A percentile compares a stretch with the other conserved stretches of the same genome.
phyloP scores from a whole-genome alignment of 2,797 vertebrate genomes.

The Echiichthys vipera region DNA sequence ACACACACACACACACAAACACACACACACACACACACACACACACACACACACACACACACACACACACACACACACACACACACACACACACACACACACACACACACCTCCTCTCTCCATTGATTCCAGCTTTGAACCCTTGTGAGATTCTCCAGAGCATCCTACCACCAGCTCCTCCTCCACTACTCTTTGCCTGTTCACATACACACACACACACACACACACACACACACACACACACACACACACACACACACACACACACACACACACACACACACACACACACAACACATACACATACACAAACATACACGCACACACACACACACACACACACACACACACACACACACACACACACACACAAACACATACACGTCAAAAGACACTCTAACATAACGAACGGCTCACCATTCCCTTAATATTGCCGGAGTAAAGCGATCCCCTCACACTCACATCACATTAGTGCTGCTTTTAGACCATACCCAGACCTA shows the following conservation, averaged over 20 bases:
- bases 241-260: constrained; percentile 27
- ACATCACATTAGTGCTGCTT: constrained; percentile 76
- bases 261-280: constrained; percentile 26
- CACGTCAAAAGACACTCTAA: constrained; percentile 66
- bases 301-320: constrained; percentile 15
- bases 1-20: not conserved
- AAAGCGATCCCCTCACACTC: constrained; percentile 78
- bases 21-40: constrained; percentile 5
- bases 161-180: constrained; percentile 60
- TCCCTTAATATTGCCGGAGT: constrained; percentile 65
- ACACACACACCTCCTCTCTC: constrained; percentile 47
- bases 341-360: constrained; percentile 2
- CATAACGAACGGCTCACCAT: constrained; percentile 58
- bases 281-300: constrained; percentile 23
- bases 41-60: constrained; percentile 27
- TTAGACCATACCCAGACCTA: constrained; percentile 74
- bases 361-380: constrained; percentile 10
- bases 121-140: constrained; percentile 76
- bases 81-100: constrained; percentile 21
- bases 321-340: not conserved
- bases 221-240: constrained; percentile 27
- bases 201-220: constrained; percentile 32
- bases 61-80: constrained; percentile 24
- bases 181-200: constrained; percentile 45
- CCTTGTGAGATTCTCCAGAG: constrained; percentile 81